Evolutionary conservation across 2,797 vertebrate genomes (phyloP).

Genomic region (Lateolabrax maculatus): DNA sequence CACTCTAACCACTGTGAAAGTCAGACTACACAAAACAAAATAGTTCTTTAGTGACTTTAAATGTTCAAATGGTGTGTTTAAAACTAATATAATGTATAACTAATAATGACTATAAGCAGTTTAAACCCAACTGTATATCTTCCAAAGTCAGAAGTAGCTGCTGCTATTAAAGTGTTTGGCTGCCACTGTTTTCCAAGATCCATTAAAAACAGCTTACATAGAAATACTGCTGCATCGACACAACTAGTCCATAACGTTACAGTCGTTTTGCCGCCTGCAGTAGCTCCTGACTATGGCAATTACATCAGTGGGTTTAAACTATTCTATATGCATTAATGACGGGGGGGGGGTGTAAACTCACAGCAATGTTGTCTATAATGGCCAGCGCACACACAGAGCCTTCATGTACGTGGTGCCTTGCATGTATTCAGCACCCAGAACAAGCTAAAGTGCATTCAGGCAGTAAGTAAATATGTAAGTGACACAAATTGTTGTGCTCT

Average conservation of each 20-base stretch:
- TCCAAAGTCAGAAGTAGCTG: conserved; percentile 4
- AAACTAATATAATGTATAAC: too few species aligned
- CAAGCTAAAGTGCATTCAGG: neutral
- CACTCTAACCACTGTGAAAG: neutral
- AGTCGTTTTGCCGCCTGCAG: conserved; percentile 10
- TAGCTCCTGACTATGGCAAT: conserved; percentile 14
- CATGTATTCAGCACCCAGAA: neutral
- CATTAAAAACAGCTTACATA: conserved; percentile 51
- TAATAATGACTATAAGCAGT: neutral
- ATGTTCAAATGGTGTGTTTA: too few species aligned
- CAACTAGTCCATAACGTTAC: conserved; percentile 44
- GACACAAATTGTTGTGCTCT: neutral
- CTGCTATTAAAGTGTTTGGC: conserved; percentile 24
- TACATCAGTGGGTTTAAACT: conserved; percentile 24
- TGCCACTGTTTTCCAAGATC: conserved; percentile 29
- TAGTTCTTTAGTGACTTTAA: neutral
- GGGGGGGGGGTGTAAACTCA: conserved; percentile 1
- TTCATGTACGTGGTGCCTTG: neutral
- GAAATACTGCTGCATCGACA: conserved; percentile 19
- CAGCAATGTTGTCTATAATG: neutral
- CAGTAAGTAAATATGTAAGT: neutral
- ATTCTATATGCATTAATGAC: conserved; percentile 24
- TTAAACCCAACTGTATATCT: neutral
- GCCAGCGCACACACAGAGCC: neutral
- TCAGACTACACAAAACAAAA: neutral